phyloP scores from a whole-genome alignment of 2,888 invertebrate genomes.

The Morpho achilles region DNA sequence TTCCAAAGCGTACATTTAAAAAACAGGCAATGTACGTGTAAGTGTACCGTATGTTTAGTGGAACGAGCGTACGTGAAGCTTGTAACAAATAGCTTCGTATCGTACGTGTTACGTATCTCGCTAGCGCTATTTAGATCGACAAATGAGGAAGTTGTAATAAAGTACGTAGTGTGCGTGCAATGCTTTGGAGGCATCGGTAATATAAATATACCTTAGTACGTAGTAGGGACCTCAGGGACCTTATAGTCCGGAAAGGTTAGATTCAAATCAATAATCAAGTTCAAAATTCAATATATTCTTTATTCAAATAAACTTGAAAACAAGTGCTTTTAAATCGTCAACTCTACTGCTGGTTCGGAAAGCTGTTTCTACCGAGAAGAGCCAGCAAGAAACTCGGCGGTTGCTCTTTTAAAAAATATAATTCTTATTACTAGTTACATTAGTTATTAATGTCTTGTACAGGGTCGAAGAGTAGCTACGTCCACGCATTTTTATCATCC shows the following conservation, averaged over 20 bases:
- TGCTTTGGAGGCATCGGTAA: constrained; percentile 16
- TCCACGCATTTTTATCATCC: too few relatives aligned
- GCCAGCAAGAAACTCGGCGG: too few relatives aligned
- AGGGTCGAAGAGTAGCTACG: too few relatives aligned
- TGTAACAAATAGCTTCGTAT: not conserved
- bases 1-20: too few relatives aligned
- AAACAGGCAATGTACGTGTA: not conserved
- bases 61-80: not conserved
- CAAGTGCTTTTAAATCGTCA: too few relatives aligned
- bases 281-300: too few relatives aligned
- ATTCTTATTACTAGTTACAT: too few relatives aligned
- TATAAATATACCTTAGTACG: constrained; percentile 15
- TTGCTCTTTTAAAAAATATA: too few relatives aligned
- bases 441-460: too few relatives aligned
- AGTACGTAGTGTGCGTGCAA: constrained; percentile 15
- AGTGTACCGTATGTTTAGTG: not conserved
- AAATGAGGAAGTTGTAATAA: constrained; percentile 23
- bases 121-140: constrained; percentile 18
- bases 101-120: not conserved
- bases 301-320: too few relatives aligned
- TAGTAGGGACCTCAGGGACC: not conserved
- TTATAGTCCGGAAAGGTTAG: constrained; percentile 11
- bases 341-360: too few relatives aligned
- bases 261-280: constrained; percentile 2
- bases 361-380: too few relatives aligned